Conservation (phyloP, 2,888 invertebrate genomes). For the Poecilobothrus nobilitatus region DNA sequence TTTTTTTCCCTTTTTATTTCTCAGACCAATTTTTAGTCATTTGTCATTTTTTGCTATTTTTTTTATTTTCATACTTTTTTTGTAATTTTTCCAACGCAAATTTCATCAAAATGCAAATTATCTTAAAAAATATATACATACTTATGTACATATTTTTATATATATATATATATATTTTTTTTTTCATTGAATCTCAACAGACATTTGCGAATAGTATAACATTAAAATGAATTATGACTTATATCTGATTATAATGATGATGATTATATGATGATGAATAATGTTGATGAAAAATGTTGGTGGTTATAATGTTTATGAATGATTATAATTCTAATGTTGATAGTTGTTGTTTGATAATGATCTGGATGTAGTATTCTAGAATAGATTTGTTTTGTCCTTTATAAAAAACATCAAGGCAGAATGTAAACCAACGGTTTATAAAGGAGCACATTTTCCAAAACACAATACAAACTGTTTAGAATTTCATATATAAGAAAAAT, state of each 20-base stretch:
- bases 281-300: background rate
- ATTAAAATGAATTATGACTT: slow-evolving; percentile 6
- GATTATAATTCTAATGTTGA: background rate
- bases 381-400: too few relatives aligned
- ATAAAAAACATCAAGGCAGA: too few relatives aligned
- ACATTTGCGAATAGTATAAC: background rate
- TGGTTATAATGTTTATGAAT: too few relatives aligned
- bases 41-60: background rate
- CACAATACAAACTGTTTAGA: too few relatives aligned
- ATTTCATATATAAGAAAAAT: too few relatives aligned
- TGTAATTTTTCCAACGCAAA: background rate
- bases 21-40: background rate
- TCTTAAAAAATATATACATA: background rate
- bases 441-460: too few relatives aligned
- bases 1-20: background rate
- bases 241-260: background rate
- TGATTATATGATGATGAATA: background rate
- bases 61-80: background rate
- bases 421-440: too few relatives aligned
- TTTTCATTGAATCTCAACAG: background rate
- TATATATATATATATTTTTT: too few relatives aligned
- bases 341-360: background rate
- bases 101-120: background rate
- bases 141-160: too few relatives aligned
- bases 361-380: too few relatives aligned